These are phyloP conservation scores for Rattus norvegicus DNA, from an alignment of 2,113 vertebrate genomes.

Conservation along the genomic window GRCr8 NC_086022.1:182134001-182134500, in stretches of 20 bases:
- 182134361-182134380: not conserved
- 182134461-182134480: conserved; percentile 1
- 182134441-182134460: not conserved
- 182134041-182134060: conserved; percentile 45
- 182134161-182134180: conserved; percentile 58
- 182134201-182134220: conserved; percentile 19
- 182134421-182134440: not conserved
- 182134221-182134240: not conserved
- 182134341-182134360: not conserved
- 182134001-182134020: not conserved
- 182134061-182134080: not conserved
- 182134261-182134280: not conserved
- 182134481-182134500: not conserved
- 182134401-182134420: not conserved
- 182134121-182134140: conserved; percentile 61
- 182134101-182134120: conserved; percentile 63
- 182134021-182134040: not conserved
- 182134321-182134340: not conserved
- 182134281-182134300: too few relatives aligned
- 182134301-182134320: too few relatives aligned
- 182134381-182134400: not conserved
- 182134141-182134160: conserved; percentile 66
- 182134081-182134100: conserved; percentile 39
- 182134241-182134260: not conserved
- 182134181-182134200: conserved; percentile 22